Percentiles rank a stretch among this genome's conserved stretches.
phyloP scores from a whole-genome alignment of 1,140 invertebrate genomes.

The Brachionus koreanus region DNA sequence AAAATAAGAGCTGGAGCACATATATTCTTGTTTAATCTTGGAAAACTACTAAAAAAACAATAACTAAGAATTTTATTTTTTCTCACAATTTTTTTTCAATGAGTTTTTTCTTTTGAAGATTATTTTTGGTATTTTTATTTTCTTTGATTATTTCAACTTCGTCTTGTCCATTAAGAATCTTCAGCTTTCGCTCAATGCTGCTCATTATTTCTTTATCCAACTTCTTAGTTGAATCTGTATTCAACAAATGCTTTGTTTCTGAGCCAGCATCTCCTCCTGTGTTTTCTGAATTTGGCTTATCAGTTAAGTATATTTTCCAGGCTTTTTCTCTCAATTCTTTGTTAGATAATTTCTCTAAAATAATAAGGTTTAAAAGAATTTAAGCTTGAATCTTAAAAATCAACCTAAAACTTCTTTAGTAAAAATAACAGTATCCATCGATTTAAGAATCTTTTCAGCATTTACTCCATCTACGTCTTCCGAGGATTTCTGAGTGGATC shows the following conservation, averaged over 20 bases:
- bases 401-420: slow-evolving; percentile 37
- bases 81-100: neutral
- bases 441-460: slow-evolving; percentile 35
- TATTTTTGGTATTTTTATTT: neutral
- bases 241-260: neutral
- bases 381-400: neutral
- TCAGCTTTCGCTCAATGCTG: neutral
- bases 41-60: neutral
- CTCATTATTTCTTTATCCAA: neutral
- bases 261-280: neutral
- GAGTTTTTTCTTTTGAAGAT: neutral
- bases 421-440: slow-evolving; percentile 34
- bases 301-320: slow-evolving; percentile 28
- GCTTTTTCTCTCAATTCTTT: slow-evolving; percentile 40
- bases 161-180: neutral
- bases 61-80: neutral
- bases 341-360: slow-evolving; percentile 33
- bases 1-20: neutral
- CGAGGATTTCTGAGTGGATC: slow-evolving; percentile 14
- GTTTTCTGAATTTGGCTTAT: neutral
- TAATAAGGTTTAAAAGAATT: neutral
- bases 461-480: slow-evolving; percentile 36
- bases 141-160: neutral
- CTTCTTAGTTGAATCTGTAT: neutral
- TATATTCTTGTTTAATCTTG: neutral